Evolutionary conservation across 2,888 invertebrate species (phyloP).

Genomic region (Diogma glabrata): DNA sequence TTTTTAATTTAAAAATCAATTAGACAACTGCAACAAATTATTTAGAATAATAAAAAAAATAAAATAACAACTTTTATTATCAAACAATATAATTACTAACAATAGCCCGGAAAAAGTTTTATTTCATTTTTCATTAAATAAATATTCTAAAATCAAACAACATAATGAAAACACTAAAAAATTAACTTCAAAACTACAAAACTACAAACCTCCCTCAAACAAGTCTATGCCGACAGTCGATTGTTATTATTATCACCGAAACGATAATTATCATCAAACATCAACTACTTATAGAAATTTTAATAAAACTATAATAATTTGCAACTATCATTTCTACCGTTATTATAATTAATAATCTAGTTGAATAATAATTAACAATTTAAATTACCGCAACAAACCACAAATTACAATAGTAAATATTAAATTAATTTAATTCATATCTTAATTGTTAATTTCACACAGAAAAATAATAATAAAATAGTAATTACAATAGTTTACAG

Average conservation of each 20-base stretch:
- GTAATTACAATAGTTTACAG: conserved; percentile 1
- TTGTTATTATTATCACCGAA: conserved; percentile 24
- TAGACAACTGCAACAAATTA: no score
- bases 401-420: conserved; percentile 3
- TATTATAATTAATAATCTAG: background rate
- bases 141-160: background rate
- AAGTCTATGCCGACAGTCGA: conserved; percentile 49
- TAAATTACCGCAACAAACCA: conserved; percentile 8
- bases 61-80: no score
- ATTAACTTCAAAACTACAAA: background rate
- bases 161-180: background rate
- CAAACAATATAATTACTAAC: no score
- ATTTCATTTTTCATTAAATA: no score
- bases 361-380: conserved; percentile 8
- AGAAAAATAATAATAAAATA: conserved; percentile 4
- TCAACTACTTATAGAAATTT: conserved; percentile 12
- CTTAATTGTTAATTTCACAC: conserved; percentile 1
- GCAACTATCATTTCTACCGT: background rate
- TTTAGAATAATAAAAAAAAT: no score
- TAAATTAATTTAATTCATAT: background rate
- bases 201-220: conserved; percentile 39
- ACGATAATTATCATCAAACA: background rate
- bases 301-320: background rate
- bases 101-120: no score
- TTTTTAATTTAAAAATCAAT: no score